Conservation (phyloP, 92 coral and sea anemone species). For the Galaxea fascicularis region DNA sequence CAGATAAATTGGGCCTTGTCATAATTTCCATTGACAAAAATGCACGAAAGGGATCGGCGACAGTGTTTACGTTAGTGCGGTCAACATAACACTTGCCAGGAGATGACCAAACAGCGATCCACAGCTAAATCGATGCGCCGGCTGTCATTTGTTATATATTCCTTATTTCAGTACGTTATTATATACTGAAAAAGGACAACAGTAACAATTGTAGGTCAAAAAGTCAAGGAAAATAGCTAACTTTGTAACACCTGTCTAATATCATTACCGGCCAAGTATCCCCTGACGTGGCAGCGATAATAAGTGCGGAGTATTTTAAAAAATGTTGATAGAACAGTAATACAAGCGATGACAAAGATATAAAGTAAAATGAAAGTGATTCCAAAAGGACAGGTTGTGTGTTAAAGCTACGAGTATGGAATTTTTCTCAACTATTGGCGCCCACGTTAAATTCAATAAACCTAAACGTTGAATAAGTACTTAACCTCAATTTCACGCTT, state of each 20-base stretch:
- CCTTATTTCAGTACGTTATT: constrained; percentile 13
- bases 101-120: constrained; percentile 13
- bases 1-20: not conserved
- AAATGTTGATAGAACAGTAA: not conserved
- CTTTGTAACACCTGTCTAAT: not conserved
- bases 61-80: not conserved
- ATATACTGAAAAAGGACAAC: not conserved
- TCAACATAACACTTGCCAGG: not conserved
- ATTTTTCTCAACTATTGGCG: not conserved
- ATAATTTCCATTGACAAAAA: not conserved
- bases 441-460: too few relatives aligned
- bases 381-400: not conserved
- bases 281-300: constrained; percentile 5
- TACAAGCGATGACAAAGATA: constrained; percentile 20
- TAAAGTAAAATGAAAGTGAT: constrained; percentile 14
- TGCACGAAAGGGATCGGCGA: not conserved
- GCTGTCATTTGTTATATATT: not conserved
- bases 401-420: not conserved
- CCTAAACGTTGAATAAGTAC: constrained; percentile 13
- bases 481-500: constrained; percentile 1
- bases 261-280: not conserved
- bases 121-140: not conserved
- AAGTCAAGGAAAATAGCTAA: not conserved
- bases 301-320: not conserved
- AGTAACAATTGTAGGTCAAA: constrained; percentile 13